Conservation (phyloP, 2,113 vertebrate genomes). For the Raphicerus campestris region DNA sequence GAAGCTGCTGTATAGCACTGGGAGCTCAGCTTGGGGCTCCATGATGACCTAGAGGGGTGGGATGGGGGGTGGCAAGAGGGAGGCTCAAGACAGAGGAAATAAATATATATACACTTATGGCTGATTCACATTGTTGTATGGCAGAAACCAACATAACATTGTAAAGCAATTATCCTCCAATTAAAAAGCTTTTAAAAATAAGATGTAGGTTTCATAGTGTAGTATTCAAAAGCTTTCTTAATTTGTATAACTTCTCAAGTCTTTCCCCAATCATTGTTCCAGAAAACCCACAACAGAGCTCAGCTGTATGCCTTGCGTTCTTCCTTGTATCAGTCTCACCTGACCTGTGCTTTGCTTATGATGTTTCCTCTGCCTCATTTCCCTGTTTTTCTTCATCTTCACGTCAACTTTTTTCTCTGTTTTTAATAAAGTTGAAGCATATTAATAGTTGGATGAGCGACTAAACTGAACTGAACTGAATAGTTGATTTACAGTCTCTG, state of each 20-base stretch:
- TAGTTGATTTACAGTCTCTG: background rate
- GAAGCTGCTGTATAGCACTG: background rate
- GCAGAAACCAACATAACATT: background rate
- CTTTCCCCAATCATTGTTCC: background rate
- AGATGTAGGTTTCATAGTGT: background rate
- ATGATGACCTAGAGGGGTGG: background rate
- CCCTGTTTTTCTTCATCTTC: background rate
- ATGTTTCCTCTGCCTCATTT: background rate
- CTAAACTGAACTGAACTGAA: background rate
- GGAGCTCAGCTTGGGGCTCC: background rate
- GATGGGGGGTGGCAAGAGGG: background rate
- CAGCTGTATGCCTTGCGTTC: background rate
- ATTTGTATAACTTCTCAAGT: background rate
- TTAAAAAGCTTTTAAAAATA: background rate
- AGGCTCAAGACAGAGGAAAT: background rate
- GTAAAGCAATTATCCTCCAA: background rate
- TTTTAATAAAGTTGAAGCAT: background rate
- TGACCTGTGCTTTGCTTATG: background rate
- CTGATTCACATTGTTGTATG: background rate
- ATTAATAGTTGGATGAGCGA: background rate
- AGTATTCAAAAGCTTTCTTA: constrained; percentile 1
- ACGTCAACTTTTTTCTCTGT: background rate
- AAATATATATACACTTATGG: background rate
- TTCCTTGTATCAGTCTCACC: background rate
- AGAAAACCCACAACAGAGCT: background rate